A percentile compares a stretch with the other conserved stretches of the same genome.
phyloP scores from a whole-genome alignment of 2,113 vertebrate species.

The Hippocampus mohnikei region DNA sequence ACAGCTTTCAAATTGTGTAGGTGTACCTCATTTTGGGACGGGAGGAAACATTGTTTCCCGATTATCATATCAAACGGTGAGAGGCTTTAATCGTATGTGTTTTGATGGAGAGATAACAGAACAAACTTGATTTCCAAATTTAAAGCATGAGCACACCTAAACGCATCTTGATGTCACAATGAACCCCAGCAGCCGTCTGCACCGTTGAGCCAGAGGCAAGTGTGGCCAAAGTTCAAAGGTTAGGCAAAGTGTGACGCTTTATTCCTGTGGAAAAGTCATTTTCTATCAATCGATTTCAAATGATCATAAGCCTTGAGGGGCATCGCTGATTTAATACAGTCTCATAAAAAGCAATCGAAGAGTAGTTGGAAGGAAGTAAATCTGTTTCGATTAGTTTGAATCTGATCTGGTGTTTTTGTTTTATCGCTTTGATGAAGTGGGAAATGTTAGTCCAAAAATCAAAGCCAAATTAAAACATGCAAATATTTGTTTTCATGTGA shows the following conservation, averaged over 20 bases:
- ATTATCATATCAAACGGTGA: not conserved
- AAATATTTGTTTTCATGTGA: not conserved
- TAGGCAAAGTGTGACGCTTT: conserved; percentile 58
- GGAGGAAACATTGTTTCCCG: not conserved
- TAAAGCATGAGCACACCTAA: conserved; percentile 28
- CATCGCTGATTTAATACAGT: conserved; percentile 53
- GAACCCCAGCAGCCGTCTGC: conserved; percentile 52
- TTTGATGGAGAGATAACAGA: conserved; percentile 8
- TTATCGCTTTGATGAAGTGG: not conserved
- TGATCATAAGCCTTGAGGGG: conserved; percentile 52
- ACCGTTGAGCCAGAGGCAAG: conserved; percentile 55
- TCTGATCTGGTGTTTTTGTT: conserved; percentile 10
- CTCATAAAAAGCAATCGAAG: conserved; percentile 40
- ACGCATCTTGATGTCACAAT: conserved; percentile 44
- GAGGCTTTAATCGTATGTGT: not conserved
- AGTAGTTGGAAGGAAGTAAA: not conserved
- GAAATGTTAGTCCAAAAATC: not conserved
- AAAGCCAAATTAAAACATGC: not conserved
- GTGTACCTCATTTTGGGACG: not conserved
- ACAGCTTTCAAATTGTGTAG: conserved; percentile 18
- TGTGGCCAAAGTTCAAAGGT: conserved; percentile 68
- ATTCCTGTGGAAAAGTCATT: conserved; percentile 59
- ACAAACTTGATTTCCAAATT: conserved; percentile 36
- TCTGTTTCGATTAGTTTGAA: conserved; percentile 3
- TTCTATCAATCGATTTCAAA: conserved; percentile 69